Evolutionary conservation across 2,888 invertebrate genomes (phyloP).

Genomic region (Lasioglossum villosulum): DNA sequence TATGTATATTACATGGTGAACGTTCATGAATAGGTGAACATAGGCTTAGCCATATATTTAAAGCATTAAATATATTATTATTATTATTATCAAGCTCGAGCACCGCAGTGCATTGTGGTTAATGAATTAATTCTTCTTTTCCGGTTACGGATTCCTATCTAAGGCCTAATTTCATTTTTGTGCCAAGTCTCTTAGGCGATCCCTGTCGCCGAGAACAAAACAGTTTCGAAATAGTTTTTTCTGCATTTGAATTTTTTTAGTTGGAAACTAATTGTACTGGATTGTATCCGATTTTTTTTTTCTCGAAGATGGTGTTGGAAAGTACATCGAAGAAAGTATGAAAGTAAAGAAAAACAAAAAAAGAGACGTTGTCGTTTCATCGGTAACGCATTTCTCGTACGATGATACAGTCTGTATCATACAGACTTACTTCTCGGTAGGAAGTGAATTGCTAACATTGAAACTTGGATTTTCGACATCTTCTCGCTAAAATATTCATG

Average conservation of each 20-base stretch:
- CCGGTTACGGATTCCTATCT: slow-evolving; percentile 73
- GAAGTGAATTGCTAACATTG: no score
- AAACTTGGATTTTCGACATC: no score
- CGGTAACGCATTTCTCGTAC: neutral
- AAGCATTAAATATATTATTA: slow-evolving; percentile 64
- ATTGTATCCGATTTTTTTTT: neutral
- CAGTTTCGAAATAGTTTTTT: neutral
- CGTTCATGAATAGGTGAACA: slow-evolving; percentile 51
- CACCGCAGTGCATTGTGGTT: slow-evolving; percentile 34
- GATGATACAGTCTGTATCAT: slow-evolving; percentile 35
- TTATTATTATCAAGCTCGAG: no score
- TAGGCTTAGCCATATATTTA: slow-evolving; percentile 61
- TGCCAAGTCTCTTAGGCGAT: slow-evolving; percentile 30
- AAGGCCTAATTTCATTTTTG: slow-evolving; percentile 68
- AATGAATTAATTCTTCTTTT: slow-evolving; percentile 68
- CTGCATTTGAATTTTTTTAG: no score
- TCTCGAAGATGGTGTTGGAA: neutral
- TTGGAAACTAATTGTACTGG: neutral
- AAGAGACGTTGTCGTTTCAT: no score
- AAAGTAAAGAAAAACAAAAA: neutral
- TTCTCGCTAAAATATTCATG: no score
- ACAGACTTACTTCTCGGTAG: neutral
- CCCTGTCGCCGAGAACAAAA: neutral
- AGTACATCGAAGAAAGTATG: slow-evolving; percentile 1
- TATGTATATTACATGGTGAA: slow-evolving; percentile 59